Conservation (phyloP, 2,113 vertebrate species). For the Aplodontia rufa region DNA sequence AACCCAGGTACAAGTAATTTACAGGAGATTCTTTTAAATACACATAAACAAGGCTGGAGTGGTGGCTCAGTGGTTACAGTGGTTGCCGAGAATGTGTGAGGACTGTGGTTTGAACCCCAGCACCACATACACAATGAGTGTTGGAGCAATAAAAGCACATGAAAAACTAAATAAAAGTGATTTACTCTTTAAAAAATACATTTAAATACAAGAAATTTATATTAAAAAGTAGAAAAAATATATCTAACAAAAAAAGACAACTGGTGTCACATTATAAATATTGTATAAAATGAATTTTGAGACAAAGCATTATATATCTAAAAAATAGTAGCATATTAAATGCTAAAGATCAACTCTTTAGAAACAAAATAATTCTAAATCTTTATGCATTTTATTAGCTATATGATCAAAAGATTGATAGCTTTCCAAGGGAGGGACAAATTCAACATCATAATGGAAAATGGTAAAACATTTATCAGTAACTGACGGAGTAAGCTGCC, state of each 20-base stretch:
- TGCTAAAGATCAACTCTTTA: background rate
- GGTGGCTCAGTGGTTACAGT: too few species aligned
- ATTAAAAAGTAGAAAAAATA: background rate
- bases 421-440: background rate
- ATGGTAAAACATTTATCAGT: background rate
- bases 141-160: too few species aligned
- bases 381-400: background rate
- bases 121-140: too few species aligned
- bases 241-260: slow-evolving; percentile 30
- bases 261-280: background rate
- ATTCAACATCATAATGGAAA: background rate
- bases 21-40: background rate
- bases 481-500: background rate
- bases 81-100: too few species aligned
- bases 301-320: background rate
- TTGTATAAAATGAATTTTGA: background rate
- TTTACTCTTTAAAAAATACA: too few species aligned
- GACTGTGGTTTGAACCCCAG: too few species aligned
- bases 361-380: background rate
- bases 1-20: background rate
- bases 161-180: too few species aligned
- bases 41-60: too few species aligned
- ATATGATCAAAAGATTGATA: background rate
- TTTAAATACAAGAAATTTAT: background rate
- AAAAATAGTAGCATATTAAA: slow-evolving; percentile 3